A percentile compares a stretch with the other conserved stretches of the same genome.
Conservation (phyloP, 2,797 vertebrate species). For the Tympanoctomys barrerae region DNA sequence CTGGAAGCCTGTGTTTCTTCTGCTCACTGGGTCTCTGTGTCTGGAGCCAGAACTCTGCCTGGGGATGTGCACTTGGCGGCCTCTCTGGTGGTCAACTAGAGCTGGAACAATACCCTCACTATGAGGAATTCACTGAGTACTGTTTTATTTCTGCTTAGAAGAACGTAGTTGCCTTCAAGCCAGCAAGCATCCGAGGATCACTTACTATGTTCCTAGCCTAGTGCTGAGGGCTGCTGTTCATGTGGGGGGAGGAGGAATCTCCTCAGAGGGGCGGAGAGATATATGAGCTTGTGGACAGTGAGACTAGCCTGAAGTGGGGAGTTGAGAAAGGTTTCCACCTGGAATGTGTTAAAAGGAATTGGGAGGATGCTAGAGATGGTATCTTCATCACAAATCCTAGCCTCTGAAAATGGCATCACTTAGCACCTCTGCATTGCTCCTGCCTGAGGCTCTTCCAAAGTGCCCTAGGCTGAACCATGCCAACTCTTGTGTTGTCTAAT, state of each 20-base stretch:
- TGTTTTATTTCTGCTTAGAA: neutral
- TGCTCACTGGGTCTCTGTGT: neutral
- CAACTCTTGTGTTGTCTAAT: neutral
- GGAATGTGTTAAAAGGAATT: neutral
- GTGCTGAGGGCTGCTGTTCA: neutral
- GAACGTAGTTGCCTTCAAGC: neutral
- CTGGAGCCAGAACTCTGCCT: neutral
- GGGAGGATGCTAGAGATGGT: too few relatives aligned
- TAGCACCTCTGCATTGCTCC: neutral
- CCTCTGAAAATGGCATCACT: conserved; percentile 26
- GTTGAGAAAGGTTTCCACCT: neutral
- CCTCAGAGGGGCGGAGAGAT: neutral
- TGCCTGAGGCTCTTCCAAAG: neutral
- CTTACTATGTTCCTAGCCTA: neutral
- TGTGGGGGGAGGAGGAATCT: neutral
- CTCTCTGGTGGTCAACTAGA: neutral
- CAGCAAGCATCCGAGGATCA: neutral
- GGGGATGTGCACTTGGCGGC: neutral
- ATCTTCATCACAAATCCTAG: neutral
- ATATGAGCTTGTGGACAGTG: neutral
- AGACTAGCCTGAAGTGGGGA: neutral
- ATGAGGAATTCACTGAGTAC: neutral
- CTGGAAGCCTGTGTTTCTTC: neutral
- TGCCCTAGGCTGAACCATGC: neutral
- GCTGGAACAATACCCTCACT: neutral